Evolutionary conservation across 2,113 vertebrate species (phyloP).

Genomic region (Tricholaema leucomelas): DNA sequence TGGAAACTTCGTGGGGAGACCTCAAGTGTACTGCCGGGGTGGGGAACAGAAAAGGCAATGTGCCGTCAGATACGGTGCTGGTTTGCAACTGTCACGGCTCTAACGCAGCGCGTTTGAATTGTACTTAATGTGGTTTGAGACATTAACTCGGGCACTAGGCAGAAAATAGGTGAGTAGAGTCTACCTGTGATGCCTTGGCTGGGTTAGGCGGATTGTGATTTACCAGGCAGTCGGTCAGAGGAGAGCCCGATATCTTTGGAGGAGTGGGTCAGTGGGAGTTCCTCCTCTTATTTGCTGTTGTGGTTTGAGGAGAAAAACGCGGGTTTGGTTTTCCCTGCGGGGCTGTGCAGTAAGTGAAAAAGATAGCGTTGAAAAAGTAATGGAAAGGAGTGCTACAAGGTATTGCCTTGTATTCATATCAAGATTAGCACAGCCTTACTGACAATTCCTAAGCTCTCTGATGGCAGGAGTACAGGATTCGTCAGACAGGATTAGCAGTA

Average conservation of each 20-base stretch:
- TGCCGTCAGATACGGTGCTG: background rate
- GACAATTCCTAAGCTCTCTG: background rate
- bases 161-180: background rate
- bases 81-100: fast-evolving
- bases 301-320: background rate
- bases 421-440: background rate
- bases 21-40: background rate
- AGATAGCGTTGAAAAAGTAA: background rate
- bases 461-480: background rate
- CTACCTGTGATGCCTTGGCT: background rate
- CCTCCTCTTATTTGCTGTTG: background rate
- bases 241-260: background rate
- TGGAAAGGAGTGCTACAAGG: background rate
- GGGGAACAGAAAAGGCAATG: background rate
- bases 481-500: conserved; percentile 8
- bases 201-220: background rate
- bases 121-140: background rate
- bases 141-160: background rate
- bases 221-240: background rate
- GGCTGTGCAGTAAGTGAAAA: background rate
- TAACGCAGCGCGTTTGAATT: background rate
- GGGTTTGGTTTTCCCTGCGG: background rate
- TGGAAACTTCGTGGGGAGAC: background rate
- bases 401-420: background rate
- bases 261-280: background rate